These are phyloP conservation scores for Uropsilus gracilis DNA, from an alignment of 2,113 vertebrate genomes.

Conservation along the genomic window DNA sequence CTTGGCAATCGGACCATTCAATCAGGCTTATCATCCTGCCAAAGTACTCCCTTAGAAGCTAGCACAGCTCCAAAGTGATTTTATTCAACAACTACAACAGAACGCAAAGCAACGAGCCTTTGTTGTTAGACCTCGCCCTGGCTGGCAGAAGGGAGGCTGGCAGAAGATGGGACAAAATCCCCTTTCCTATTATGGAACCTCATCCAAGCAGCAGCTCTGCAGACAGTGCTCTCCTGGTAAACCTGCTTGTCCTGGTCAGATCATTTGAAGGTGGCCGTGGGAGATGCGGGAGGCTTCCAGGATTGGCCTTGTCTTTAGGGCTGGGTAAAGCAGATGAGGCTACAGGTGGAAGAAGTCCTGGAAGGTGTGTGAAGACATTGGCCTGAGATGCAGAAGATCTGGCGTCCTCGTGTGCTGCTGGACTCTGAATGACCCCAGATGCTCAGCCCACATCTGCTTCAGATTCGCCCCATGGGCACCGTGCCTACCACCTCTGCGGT, in stretches of 20 bases:
- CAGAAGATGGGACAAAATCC: background rate
- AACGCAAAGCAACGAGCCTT: conserved; percentile 11
- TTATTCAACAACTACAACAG: conserved; percentile 13
- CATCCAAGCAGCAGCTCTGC: background rate
- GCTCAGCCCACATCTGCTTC: too few relatives aligned
- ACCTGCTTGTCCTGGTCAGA: too few relatives aligned
- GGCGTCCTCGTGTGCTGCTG: background rate
- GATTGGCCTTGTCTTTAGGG: background rate
- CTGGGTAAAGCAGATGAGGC: background rate
- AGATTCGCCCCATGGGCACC: too few relatives aligned
- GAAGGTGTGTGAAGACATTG: background rate
- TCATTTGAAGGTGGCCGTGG: background rate
- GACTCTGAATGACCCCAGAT: too few relatives aligned
- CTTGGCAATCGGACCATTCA: background rate
- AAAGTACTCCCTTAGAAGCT: background rate
- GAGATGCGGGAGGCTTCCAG: background rate
- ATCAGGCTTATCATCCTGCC: background rate
- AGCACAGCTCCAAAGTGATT: background rate
- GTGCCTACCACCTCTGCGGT: background rate
- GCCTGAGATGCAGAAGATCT: background rate
- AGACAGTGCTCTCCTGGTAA: background rate
- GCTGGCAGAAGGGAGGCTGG: background rate
- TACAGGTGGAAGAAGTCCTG: background rate
- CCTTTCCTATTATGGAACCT: background rate
- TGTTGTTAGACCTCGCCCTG: background rate